phyloP scores from a whole-genome alignment of 2,888 invertebrate species.

The Cerastis rubricosa region DNA sequence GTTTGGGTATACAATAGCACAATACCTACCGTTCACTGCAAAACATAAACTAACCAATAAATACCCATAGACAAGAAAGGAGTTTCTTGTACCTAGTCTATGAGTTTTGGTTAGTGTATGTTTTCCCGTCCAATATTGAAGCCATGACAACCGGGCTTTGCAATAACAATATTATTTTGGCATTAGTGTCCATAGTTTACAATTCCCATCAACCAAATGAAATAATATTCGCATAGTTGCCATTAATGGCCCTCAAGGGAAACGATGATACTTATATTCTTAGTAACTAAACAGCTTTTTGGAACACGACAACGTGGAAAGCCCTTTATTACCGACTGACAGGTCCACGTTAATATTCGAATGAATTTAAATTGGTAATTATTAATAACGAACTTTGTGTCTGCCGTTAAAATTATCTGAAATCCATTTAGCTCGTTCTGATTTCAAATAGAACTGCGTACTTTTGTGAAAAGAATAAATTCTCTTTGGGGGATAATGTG shows the following conservation, averaged over 20 bases:
- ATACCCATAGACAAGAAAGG: neutral
- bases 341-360: constrained; percentile 57
- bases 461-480: constrained; percentile 57
- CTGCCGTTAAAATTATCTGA: constrained; percentile 65
- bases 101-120: neutral
- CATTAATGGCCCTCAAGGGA: neutral
- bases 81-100: neutral
- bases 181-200: neutral
- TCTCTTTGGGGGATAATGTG: constrained; percentile 37
- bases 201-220: neutral
- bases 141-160: neutral
- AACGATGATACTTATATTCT: constrained; percentile 26
- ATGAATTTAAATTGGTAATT: constrained; percentile 67
- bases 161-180: neutral
- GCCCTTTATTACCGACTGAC: constrained; percentile 52
- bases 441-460: constrained; percentile 63
- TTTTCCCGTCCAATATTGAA: neutral
- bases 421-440: constrained; percentile 63
- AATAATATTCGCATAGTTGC: neutral
- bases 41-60: neutral
- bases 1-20: neutral
- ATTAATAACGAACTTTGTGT: constrained; percentile 68
- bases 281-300: constrained; percentile 2
- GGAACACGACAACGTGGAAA: constrained; percentile 23
- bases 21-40: neutral